Conservation (phyloP, 1,140 invertebrate genomes). For the Tetramorium simillimum region DNA sequence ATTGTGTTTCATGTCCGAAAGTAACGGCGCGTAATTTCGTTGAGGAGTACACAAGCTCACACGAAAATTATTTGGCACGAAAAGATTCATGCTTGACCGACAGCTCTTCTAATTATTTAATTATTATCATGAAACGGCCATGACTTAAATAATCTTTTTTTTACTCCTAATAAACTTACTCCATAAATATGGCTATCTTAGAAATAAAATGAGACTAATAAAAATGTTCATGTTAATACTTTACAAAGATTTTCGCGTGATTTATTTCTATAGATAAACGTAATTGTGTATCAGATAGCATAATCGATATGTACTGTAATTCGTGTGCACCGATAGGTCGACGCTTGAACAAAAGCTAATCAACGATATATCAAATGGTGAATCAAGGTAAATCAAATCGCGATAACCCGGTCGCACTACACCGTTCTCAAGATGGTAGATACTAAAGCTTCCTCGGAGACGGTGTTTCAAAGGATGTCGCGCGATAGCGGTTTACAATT, state of each 20-base stretch:
- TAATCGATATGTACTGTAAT: slow-evolving; percentile 10
- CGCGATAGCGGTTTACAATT: slow-evolving; percentile 76
- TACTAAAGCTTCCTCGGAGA: slow-evolving; percentile 18
- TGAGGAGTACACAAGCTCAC: too few species aligned
- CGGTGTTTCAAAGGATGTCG: slow-evolving; percentile 45
- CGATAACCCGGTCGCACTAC: slow-evolving; percentile 21
- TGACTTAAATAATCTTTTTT: too few species aligned
- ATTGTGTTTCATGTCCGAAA: too few species aligned
- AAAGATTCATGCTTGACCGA: too few species aligned
- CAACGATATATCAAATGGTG: slow-evolving; percentile 8
- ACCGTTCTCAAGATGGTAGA: slow-evolving; percentile 32
- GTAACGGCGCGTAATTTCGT: too few species aligned
- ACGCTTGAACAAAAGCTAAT: slow-evolving; percentile 14
- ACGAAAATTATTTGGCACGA: too few species aligned
- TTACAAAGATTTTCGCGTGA: not conserved
- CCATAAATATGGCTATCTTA: not conserved
- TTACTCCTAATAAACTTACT: not conserved
- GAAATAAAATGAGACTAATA: not conserved
- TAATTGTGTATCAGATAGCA: not conserved
- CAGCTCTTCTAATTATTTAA: too few species aligned
- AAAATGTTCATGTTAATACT: not conserved
- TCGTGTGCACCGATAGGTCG: not conserved
- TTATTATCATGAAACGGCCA: too few species aligned
- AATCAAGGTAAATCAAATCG: slow-evolving; percentile 52
- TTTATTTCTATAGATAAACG: not conserved